A percentile compares a stretch with the other conserved stretches of the same genome.
phyloP scores from a whole-genome alignment of 2,113 vertebrate genomes.

The Pterocles gutturalis region DNA sequence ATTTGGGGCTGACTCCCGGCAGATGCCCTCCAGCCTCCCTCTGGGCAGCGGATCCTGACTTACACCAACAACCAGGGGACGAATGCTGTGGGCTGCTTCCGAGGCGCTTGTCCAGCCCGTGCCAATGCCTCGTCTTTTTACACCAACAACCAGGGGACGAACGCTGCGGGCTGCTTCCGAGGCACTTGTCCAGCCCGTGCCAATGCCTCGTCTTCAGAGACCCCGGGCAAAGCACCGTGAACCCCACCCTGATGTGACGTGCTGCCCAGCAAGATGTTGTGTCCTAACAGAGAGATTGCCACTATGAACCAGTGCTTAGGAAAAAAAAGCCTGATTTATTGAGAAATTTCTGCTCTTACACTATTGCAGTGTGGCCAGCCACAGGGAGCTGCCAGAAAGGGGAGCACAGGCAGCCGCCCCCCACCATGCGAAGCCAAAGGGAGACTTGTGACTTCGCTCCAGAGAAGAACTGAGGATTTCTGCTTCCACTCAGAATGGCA shows the following conservation, averaged over 20 bases:
- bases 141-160: accelerated
- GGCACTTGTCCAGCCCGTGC: accelerated
- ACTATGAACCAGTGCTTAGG: neutral
- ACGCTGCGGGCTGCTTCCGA: accelerated
- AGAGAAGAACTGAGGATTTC: neutral
- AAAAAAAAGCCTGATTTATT: neutral
- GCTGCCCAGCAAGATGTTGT: neutral
- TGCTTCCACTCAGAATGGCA: neutral
- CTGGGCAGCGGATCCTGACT: neutral
- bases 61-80: too few species aligned
- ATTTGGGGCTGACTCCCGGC: neutral
- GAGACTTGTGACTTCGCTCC: neutral
- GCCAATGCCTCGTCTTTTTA: too few species aligned
- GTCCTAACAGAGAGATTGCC: neutral
- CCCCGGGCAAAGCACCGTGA: neutral
- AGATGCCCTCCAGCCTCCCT: neutral
- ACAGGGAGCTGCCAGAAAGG: neutral
- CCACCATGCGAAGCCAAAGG: accelerated
- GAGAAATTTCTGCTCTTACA: neutral
- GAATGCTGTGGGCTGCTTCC: too few species aligned
- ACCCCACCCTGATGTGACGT: neutral
- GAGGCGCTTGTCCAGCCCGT: too few species aligned
- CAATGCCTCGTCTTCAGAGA: neutral
- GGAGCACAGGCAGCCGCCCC: neutral
- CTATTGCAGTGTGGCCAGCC: neutral